Evolutionary conservation across 2,888 invertebrate genomes (phyloP), one percentile per base, ranked within the genome.

Genomic region (Yponomeuta plumbellus): DNA sequence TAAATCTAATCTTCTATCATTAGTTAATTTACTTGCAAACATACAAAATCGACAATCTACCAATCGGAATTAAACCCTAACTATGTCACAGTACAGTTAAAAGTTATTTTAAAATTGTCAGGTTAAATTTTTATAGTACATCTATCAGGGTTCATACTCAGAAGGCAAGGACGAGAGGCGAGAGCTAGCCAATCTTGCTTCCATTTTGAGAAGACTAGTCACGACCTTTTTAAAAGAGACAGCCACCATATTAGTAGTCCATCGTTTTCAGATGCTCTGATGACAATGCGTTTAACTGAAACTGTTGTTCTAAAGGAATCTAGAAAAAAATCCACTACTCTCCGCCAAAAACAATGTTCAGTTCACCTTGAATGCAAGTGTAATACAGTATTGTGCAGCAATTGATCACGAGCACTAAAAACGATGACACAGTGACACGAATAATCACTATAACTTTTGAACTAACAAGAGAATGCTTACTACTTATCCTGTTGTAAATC

Each of bases 141-240:
- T 58, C 21, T 8, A 58, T 58, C 58, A 58, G 58, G 58, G 58
- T 58, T 58, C 58, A 58, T 22, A 58, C 22, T 21, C 58, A 58
- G 58, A 58, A 58, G 58, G 58, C 58, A 58, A 58, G 58, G 58
- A 22, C 6, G 58, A 58, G 21, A 58, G 20, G 58, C 20, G n/a
- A 58, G 58, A 21, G 22, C 11, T 17, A 52, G 44, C 44, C 44
- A 52, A 52, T 17, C 44, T 52, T 13, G 13, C 44, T 52, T 1
- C 1, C 10, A 4, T 52, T 52, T 52, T 13, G 44, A 17, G 44
- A 17, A 52, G 17, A 17, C 44, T 17, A 52, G 44, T 44, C 10
- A 44, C 10, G 10, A 52, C 44, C 44, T 17, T 17, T 52, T 52
- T 52, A 34, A 34, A 17, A 44, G 44, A 52, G 44, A 13, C 44